A percentile compares a stretch with the other conserved stretches of the same genome.
These are phyloP conservation scores for Hyppa rectilinea DNA, from an alignment of 2,888 invertebrate species.

Conservation along the genomic window DNA sequence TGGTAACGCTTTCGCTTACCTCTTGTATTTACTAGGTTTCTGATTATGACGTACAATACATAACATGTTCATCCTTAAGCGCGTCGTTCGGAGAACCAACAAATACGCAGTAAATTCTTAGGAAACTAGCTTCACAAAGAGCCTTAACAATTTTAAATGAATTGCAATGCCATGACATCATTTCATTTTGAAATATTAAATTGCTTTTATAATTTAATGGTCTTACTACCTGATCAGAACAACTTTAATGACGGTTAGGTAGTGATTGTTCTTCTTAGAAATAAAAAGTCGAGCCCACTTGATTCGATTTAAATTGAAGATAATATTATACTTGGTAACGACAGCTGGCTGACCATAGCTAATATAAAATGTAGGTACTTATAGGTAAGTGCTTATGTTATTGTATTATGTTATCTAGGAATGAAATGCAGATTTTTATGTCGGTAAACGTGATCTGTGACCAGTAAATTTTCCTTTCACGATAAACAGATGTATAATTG, in stretches of 20 bases:
- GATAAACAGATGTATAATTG: slow-evolving; percentile 45
- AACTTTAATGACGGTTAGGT: slow-evolving; percentile 64
- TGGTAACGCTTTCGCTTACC: slow-evolving; percentile 51
- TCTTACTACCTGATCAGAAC: slow-evolving; percentile 64
- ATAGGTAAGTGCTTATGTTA: slow-evolving; percentile 48
- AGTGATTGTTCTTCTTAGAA: slow-evolving; percentile 66
- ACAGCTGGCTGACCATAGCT: slow-evolving; percentile 48
- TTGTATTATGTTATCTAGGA: slow-evolving; percentile 59
- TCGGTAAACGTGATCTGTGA: slow-evolving; percentile 48
- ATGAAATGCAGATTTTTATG: slow-evolving; percentile 55
- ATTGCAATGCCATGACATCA: slow-evolving; percentile 58
- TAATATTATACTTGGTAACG: slow-evolving; percentile 56
- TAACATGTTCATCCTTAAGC: slow-evolving; percentile 58
- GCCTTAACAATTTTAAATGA: slow-evolving; percentile 53
- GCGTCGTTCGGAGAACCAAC: slow-evolving; percentile 58
- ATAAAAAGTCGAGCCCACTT: slow-evolving; percentile 50
- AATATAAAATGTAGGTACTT: slow-evolving; percentile 56
- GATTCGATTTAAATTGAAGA: slow-evolving; percentile 64
- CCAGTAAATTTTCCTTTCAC: slow-evolving; percentile 31
- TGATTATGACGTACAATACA: slow-evolving; percentile 64
- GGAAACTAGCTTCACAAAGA: slow-evolving; percentile 53
- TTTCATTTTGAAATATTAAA: slow-evolving; percentile 61
- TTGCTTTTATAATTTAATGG: slow-evolving; percentile 59
- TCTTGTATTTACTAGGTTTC: slow-evolving; percentile 60
- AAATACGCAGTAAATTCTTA: slow-evolving; percentile 58